A percentile compares a stretch with the other conserved stretches of the same genome.
Conservation (phyloP, 2,113 vertebrate genomes). For the Dendropsophus ebraccatus region DNA sequence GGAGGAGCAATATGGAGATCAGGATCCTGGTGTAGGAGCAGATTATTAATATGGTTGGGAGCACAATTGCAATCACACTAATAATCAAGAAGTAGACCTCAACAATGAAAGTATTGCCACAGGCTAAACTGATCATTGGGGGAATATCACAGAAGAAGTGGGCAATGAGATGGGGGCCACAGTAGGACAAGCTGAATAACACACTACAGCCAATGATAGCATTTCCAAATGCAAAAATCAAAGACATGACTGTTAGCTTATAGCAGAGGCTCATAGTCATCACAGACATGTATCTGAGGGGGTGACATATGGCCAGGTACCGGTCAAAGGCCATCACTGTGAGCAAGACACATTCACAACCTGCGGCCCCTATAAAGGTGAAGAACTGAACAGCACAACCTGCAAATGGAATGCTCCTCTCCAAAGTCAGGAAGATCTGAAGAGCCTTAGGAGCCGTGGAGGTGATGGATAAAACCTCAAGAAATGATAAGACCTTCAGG, state of each 20-base stretch:
- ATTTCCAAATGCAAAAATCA: too few species aligned
- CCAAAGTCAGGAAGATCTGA: neutral
- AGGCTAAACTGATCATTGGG: slow-evolving; percentile 20
- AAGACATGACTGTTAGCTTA: neutral
- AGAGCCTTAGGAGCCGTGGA: slow-evolving; percentile 41
- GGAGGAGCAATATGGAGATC: neutral
- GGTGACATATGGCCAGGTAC: too few species aligned
- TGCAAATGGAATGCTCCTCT: neutral
- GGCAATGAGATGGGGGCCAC: neutral
- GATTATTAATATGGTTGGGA: neutral
- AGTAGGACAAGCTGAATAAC: slow-evolving; percentile 47
- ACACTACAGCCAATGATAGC: neutral
- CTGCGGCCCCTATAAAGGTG: slow-evolving; percentile 50
- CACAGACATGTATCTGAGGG: slow-evolving; percentile 28
- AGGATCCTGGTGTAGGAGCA: slow-evolving; percentile 24
- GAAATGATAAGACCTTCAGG: slow-evolving; percentile 20
- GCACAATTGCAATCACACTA: neutral
- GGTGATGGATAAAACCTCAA: slow-evolving; percentile 12
- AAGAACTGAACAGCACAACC: slow-evolving; percentile 58
- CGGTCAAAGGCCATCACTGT: too few species aligned
- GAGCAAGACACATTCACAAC: slow-evolving; percentile 21
- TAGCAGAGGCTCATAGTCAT: neutral
- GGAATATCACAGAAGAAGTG: slow-evolving; percentile 50
- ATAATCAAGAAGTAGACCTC: neutral
- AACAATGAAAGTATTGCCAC: neutral